A percentile compares a stretch with the other conserved stretches of the same genome.
phyloP scores from a whole-genome alignment of 2,888 invertebrate species.

The Caenorhabditis wallacei region DNA sequence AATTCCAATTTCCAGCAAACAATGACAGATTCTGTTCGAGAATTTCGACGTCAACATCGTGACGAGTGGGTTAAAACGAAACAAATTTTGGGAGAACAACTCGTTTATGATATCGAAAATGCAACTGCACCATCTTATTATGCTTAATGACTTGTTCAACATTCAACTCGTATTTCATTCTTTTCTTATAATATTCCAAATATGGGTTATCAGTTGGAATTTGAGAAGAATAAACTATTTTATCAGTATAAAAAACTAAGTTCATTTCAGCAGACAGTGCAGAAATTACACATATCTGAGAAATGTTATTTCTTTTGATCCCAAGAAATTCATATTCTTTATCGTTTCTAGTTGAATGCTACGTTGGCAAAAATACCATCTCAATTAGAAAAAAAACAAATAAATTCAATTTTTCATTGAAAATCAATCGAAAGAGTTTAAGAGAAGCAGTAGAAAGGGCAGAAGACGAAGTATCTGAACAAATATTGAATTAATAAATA shows the following conservation, averaged over 20 bases:
- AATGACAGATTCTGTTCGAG: conserved; percentile 60
- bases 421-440: too few relatives aligned
- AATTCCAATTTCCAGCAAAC: conserved; percentile 38
- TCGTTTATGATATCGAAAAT: conserved; percentile 69
- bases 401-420: too few relatives aligned
- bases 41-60: conserved; percentile 66
- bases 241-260: not conserved
- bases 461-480: too few relatives aligned
- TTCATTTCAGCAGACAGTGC: not conserved
- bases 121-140: conserved; percentile 73
- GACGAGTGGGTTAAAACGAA: conserved; percentile 63
- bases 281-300: too few relatives aligned
- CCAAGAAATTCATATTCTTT: too few relatives aligned
- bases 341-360: too few relatives aligned
- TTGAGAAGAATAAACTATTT: not conserved
- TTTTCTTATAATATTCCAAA: not conserved
- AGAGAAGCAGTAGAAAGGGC: too few relatives aligned
- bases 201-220: not conserved
- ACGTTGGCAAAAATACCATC: too few relatives aligned
- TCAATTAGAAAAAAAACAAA: too few relatives aligned
- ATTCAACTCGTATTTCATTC: not conserved
- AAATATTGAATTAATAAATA: too few relatives aligned
- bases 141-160: conserved; percentile 31
- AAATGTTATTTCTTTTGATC: too few relatives aligned
- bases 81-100: conserved; percentile 54